Evolutionary conservation across 2,888 invertebrate species (phyloP).

Genomic region (Crocallis elinguaria): DNA sequence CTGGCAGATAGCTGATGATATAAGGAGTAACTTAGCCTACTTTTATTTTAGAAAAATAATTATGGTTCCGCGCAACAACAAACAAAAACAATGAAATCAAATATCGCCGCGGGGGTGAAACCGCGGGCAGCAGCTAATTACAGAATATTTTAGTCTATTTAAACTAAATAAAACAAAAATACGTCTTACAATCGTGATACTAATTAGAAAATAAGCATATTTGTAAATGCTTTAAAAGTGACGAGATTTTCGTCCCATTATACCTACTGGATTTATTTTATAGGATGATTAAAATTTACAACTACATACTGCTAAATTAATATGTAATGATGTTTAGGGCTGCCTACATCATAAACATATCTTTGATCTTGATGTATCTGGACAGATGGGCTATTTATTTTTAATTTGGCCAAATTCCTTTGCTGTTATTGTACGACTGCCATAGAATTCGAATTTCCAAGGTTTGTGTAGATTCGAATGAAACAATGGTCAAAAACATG

Average conservation of each 20-base stretch:
- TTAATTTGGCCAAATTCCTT: background rate
- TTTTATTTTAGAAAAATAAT: too few species aligned
- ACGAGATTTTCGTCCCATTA: background rate
- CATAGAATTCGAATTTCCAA: too few species aligned
- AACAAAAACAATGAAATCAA: too few species aligned
- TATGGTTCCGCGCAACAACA: too few species aligned
- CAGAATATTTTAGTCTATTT: too few species aligned
- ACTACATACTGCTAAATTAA: background rate
- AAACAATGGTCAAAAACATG: too few species aligned
- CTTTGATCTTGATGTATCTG: background rate
- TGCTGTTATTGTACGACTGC: too few species aligned
- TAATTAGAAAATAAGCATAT: background rate
- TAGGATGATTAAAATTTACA: constrained; percentile 2
- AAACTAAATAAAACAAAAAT: background rate
- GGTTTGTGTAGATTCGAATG: too few species aligned
- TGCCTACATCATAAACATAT: constrained; percentile 2
- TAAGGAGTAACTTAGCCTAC: too few species aligned
- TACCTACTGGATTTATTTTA: background rate
- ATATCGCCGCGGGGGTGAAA: too few species aligned
- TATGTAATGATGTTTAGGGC: constrained; percentile 3
- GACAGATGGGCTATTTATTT: background rate
- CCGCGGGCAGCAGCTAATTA: too few species aligned
- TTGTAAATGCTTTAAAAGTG: background rate
- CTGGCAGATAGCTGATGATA: too few species aligned
- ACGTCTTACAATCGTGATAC: background rate